Evolutionary conservation across 2,113 vertebrate species (phyloP).

Genomic region (Sinocyclocheilus grahami): DNA sequence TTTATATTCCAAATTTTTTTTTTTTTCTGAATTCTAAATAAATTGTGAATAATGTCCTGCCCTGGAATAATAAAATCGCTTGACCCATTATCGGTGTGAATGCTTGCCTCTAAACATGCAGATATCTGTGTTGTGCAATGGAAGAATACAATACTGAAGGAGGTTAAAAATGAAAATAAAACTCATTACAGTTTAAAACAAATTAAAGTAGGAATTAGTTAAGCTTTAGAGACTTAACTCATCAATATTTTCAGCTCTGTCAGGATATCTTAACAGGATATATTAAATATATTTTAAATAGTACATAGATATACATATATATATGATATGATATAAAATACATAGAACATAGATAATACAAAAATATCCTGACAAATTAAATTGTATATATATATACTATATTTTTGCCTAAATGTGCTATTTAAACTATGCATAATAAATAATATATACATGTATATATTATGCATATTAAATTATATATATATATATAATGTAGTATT

Average conservation of each 20-base stretch:
- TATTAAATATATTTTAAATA: too few relatives aligned
- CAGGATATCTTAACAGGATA: too few relatives aligned
- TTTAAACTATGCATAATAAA: too few relatives aligned
- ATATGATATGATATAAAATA: too few relatives aligned
- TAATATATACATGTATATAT: too few relatives aligned
- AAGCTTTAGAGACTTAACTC: background rate
- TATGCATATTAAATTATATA: too few relatives aligned
- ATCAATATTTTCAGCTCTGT: background rate
- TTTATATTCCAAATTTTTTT: background rate
- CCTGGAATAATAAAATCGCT: slow-evolving; percentile 19
- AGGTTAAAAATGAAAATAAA: background rate
- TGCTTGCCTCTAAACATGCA: background rate
- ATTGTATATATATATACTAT: too few relatives aligned
- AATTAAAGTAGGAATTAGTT: background rate
- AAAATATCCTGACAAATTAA: too few relatives aligned
- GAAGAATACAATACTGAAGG: background rate
- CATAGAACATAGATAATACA: too few relatives aligned
- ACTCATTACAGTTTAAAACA: background rate
- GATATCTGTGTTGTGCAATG: background rate
- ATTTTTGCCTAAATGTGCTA: too few relatives aligned
- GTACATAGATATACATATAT: too few relatives aligned
- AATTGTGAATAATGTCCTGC: slow-evolving; percentile 7
- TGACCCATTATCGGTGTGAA: background rate
- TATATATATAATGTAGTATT: too few relatives aligned
- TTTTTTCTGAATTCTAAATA: background rate